Evolutionary conservation across 2,113 vertebrate species (phyloP), one percentile per base, ranked within the genome.

Genomic region (Archilochus colubris): DNA sequence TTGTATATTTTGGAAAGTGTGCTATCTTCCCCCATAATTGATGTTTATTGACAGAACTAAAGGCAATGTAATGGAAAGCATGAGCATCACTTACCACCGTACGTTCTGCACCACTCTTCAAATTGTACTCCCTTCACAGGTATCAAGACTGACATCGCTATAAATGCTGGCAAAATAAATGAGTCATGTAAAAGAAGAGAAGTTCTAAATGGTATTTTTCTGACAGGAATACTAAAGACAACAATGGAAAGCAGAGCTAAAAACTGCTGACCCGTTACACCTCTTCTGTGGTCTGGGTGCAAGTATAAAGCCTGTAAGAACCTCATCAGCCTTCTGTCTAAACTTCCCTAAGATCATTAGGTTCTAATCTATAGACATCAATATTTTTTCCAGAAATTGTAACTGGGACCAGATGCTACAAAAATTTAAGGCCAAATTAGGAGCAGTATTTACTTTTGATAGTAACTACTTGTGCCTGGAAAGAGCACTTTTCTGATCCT

Each of bases 281-380:
- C 0, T 0, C 6, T 85, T 81, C n/a, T 77, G 55, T 1, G 0
- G 13, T 31, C 43, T 28, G 10, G 24, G 36, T 61, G 31, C 33
- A 61, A 61, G 40, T 61, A 77, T 38, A 73, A 44, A 80, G 23
- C 30, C 48, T 43, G 25, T 51, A 61, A 55, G 61, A 64, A 58
- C 40, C 36, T n/a, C 28, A 40, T 59, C 55, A 74, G 2, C 17
- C 12, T 74, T 28, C 48, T 85, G 73, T 82, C 46, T 80, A 66
- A 79, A 70, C 70, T 94, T 77, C 30, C 17, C 31, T 9, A 20
- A 55, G 31, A 63, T 61, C 4, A 10, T 73, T 68, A 44, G n/a
- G 15, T 66, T 85, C 86, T 77, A 63, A 44, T 59, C 44, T 38
- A 20, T 17, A 88, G 11, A 20, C 23, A 18, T 12, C 57, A 72